Evolutionary conservation across 2,888 invertebrate species (phyloP).

Genomic region (Caenorhabditis drosophilae): DNA sequence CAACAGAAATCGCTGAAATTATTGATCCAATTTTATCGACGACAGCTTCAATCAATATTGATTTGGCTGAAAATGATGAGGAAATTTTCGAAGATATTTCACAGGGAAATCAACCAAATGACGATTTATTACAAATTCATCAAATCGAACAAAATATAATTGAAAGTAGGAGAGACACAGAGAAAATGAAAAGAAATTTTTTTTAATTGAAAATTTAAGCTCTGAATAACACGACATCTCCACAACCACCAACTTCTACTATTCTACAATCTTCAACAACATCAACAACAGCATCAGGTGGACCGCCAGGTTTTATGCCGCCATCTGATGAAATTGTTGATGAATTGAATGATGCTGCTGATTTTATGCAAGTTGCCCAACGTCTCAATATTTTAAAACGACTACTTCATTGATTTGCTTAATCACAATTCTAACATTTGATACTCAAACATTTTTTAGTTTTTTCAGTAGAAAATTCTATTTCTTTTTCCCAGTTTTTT

Average conservation of each 20-base stretch:
- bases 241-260: slow-evolving; percentile 7
- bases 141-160: slow-evolving; percentile 30
- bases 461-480: background rate
- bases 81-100: too few species aligned
- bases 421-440: background rate
- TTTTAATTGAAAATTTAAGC: slow-evolving; percentile 5
- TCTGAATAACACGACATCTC: slow-evolving; percentile 7
- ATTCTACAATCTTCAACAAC: slow-evolving; percentile 3
- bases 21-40: too few species aligned
- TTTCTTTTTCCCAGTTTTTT: background rate
- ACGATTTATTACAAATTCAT: slow-evolving; percentile 11
- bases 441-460: background rate
- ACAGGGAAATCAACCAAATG: too few species aligned
- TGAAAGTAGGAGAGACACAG: slow-evolving; percentile 9
- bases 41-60: too few species aligned
- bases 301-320: slow-evolving; percentile 31
- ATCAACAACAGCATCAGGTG: slow-evolving; percentile 8
- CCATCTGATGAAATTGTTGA: slow-evolving; percentile 37
- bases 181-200: background rate
- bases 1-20: too few species aligned
- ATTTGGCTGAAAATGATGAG: too few species aligned
- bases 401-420: slow-evolving; percentile 22
- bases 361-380: slow-evolving; percentile 33
- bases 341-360: slow-evolving; percentile 26
- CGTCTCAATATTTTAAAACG: slow-evolving; percentile 22